Percentiles rank a stretch among this genome's conserved stretches.
These are phyloP conservation scores for Mycetomoellerius zeteki DNA, from an alignment of 1,140 invertebrate genomes.

Conservation along the genomic window DNA sequence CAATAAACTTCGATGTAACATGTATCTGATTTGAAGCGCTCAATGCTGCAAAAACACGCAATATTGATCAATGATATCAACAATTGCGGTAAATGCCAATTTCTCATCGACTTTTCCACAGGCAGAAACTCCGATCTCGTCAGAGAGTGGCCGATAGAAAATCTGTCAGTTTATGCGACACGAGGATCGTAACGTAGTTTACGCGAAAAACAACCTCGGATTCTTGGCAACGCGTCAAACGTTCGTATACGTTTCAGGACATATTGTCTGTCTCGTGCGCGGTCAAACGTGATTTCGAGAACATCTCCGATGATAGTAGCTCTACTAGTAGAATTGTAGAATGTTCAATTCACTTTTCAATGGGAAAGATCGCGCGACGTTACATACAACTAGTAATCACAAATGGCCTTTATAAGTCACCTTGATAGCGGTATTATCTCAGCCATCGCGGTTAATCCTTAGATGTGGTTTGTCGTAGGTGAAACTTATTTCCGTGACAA, in stretches of 20 bases:
- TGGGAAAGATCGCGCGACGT: background rate
- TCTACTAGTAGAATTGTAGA: background rate
- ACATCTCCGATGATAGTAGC: constrained; percentile 1
- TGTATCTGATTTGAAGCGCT: background rate
- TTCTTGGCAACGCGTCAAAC: constrained; percentile 66
- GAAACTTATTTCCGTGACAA: background rate
- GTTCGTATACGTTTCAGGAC: background rate
- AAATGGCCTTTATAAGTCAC: background rate
- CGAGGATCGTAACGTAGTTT: constrained; percentile 23
- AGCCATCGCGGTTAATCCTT: background rate
- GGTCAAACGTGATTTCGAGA: constrained; percentile 22
- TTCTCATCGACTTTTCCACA: background rate
- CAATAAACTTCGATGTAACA: background rate
- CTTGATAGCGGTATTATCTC: background rate
- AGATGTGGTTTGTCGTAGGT: background rate
- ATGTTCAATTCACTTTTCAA: constrained; percentile 4
- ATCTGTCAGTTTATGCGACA: constrained; percentile 6
- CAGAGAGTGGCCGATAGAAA: background rate
- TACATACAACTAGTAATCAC: background rate
- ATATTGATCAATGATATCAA: background rate
- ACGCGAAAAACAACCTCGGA: constrained; percentile 63
- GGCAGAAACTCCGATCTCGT: background rate
- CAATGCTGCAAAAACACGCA: background rate
- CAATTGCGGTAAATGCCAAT: background rate
- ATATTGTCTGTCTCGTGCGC: constrained; percentile 21